These are phyloP conservation scores for Oenanthe oenanthe DNA, from an alignment of 2,113 vertebrate genomes.

Conservation along the genomic window DNA sequence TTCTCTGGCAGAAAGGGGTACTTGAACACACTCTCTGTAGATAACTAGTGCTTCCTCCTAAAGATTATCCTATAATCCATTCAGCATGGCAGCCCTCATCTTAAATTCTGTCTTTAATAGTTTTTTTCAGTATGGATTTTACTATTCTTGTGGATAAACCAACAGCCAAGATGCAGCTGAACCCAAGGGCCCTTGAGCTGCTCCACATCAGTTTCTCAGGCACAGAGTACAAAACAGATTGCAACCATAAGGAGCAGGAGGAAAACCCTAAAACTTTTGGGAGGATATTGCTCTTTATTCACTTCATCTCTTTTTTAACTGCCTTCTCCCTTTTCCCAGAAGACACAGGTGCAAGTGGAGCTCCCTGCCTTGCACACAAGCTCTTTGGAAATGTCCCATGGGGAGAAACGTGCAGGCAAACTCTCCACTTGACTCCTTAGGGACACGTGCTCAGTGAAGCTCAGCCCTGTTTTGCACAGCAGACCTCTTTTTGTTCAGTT, in stretches of 20 bases:
- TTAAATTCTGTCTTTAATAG: neutral
- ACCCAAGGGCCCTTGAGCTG: neutral
- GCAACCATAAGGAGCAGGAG: neutral
- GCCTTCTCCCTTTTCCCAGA: neutral
- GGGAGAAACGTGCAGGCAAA: neutral
- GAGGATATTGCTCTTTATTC: neutral
- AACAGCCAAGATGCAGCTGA: neutral
- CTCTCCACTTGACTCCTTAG: accelerated
- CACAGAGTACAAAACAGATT: neutral
- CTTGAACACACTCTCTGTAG: neutral
- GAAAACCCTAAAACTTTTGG: neutral
- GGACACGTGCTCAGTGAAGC: accelerated
- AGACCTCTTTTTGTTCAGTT: neutral
- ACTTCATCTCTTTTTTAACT: neutral
- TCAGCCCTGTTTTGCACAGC: neutral
- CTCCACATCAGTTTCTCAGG: neutral
- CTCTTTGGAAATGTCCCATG: neutral
- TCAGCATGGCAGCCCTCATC: neutral
- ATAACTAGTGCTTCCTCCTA: neutral
- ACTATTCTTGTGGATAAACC: neutral
- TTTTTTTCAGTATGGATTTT: neutral
- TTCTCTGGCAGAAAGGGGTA: neutral
- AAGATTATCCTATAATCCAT: neutral
- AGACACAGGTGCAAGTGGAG: neutral
- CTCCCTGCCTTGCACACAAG: neutral